Evolutionary conservation across 2,797 vertebrate species (phyloP).

Genomic region (Botia almorhae): DNA sequence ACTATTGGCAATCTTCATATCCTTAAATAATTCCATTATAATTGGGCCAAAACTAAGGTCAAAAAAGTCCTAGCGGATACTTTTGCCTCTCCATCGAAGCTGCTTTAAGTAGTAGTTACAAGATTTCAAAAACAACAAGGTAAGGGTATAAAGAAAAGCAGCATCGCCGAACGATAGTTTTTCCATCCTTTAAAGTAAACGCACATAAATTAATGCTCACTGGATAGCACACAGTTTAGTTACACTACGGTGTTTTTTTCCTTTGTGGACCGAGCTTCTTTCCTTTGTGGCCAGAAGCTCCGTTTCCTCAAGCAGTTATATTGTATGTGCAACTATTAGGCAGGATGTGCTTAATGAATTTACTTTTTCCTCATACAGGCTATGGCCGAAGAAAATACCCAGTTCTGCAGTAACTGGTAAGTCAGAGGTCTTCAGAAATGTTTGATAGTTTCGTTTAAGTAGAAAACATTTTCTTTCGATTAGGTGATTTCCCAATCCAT

Average conservation of each 20-base stretch:
- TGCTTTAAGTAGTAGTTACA: conserved; percentile 13
- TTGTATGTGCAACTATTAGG: background rate
- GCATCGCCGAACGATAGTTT: too few species aligned
- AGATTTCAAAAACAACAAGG: conserved; percentile 7
- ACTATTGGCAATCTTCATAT: background rate
- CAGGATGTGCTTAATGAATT: background rate
- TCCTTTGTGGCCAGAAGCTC: background rate
- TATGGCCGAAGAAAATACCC: conserved; percentile 81
- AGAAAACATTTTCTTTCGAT: background rate
- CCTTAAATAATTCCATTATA: background rate
- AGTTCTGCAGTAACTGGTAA: conserved; percentile 83
- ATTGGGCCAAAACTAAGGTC: background rate
- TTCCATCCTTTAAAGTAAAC: too few species aligned
- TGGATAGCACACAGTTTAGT: background rate
- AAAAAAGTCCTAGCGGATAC: background rate
- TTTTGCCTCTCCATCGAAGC: background rate
- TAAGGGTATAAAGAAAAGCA: background rate
- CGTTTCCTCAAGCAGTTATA: too few species aligned
- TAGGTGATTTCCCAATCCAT: background rate
- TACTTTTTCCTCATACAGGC: conserved; percentile 38
- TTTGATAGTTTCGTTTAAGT: background rate
- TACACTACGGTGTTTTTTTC: background rate
- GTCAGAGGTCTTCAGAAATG: background rate
- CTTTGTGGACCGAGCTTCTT: background rate
- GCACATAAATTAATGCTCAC: background rate